Conservation (phyloP, 2,888 invertebrate genomes). For the Drosophila prostipennis region DNA sequence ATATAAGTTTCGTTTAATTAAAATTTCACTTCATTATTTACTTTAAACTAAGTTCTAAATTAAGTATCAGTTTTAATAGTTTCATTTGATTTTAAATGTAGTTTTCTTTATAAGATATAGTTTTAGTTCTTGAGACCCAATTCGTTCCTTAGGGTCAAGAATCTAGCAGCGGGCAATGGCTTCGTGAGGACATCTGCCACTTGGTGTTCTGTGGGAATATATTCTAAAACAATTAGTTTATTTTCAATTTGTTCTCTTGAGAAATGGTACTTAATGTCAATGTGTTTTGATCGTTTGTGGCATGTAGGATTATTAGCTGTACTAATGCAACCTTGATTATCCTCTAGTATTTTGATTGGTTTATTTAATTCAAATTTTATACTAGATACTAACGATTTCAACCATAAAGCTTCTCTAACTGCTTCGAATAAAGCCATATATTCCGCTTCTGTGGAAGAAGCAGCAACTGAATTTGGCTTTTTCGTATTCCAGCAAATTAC, state of each 20-base stretch:
- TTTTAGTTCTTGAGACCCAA: conserved; percentile 1
- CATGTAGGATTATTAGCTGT: conserved; percentile 47
- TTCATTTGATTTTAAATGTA: background rate
- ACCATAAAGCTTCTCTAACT: conserved; percentile 47
- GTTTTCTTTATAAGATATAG: background rate
- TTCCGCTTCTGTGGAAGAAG: conserved; percentile 47
- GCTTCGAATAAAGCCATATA: conserved; percentile 49
- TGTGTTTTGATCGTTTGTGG: conserved; percentile 49
- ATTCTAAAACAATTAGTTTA: conserved; percentile 6
- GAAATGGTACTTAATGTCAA: conserved; percentile 56
- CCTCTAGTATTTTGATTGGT: conserved; percentile 9
- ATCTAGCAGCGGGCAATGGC: background rate
- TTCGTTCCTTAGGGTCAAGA: conserved; percentile 1
- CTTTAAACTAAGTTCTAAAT: background rate
- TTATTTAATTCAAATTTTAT: conserved; percentile 9
- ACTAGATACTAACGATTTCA: too few species aligned
- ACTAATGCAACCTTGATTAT: background rate
- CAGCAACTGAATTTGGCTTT: conserved; percentile 43
- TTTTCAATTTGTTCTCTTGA: conserved; percentile 46
- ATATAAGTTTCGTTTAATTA: background rate
- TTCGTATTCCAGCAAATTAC: conserved; percentile 46
- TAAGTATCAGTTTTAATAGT: background rate
- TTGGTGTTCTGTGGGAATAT: conserved; percentile 1
- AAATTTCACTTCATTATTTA: background rate
- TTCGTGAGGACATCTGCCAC: background rate